Percentiles rank a stretch among this genome's conserved stretches.
Conservation (phyloP, 1,140 invertebrate genomes). For the Drosophila miranda region DNA sequence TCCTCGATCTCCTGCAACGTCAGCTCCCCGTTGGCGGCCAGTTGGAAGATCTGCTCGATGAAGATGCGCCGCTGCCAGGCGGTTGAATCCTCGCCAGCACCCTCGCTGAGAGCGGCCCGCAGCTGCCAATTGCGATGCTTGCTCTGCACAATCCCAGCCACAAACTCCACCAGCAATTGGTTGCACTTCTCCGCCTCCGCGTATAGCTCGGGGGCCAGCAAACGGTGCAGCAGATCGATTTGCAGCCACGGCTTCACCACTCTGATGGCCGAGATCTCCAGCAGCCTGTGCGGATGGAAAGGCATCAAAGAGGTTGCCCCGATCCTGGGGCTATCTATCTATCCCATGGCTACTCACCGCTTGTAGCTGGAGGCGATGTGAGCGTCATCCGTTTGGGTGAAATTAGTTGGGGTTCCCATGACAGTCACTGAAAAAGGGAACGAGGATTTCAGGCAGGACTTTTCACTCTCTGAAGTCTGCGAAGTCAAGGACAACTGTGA, state of each 20-base stretch:
- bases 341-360: constrained; percentile 40
- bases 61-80: constrained; percentile 74
- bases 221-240: constrained; percentile 63
- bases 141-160: constrained; percentile 62
- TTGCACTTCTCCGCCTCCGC: constrained; percentile 52
- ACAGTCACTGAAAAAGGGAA: constrained; percentile 64
- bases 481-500: too few relatives aligned
- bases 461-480: too few relatives aligned
- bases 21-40: constrained; percentile 72
- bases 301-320: too few relatives aligned
- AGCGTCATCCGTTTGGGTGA: constrained; percentile 65
- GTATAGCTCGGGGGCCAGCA: constrained; percentile 60
- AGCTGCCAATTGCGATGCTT: constrained; percentile 74
- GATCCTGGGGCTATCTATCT: too few relatives aligned
- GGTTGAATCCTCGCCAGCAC: constrained; percentile 20
- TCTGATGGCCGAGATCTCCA: constrained; percentile 72
- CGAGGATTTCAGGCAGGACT: not conserved
- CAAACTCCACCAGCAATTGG: constrained; percentile 68
- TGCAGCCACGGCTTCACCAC: constrained; percentile 78
- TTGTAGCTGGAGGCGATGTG: constrained; percentile 76
- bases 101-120: constrained; percentile 23
- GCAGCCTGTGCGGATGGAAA: constrained; percentile 35
- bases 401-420: constrained; percentile 76
- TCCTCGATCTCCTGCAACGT: constrained; percentile 74
- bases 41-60: constrained; percentile 76